A percentile compares a stretch with the other conserved stretches of the same genome.
Conservation (phyloP, 2,113 vertebrate genomes). For the Atherinomorus stipes region DNA sequence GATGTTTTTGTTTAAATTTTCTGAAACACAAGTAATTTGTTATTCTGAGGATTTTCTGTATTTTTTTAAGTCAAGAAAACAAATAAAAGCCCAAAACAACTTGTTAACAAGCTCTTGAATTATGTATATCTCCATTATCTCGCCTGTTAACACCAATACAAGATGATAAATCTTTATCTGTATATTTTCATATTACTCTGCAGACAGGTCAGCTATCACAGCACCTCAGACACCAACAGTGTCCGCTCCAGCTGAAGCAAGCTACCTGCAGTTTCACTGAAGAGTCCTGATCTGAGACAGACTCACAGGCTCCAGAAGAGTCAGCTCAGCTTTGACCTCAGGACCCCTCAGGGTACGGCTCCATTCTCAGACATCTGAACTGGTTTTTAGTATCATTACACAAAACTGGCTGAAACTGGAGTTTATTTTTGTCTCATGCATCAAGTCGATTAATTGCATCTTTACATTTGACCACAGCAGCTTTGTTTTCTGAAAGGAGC, state of each 20-base stretch:
- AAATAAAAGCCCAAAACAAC: constrained; percentile 12
- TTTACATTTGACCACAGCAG: neutral
- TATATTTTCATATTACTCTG: neutral
- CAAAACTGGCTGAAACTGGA: neutral
- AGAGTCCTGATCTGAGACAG: constrained; percentile 39
- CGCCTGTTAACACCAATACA: neutral
- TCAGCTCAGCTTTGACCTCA: constrained; percentile 52
- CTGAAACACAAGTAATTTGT: constrained; percentile 36
- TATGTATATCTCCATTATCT: neutral
- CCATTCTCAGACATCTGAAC: constrained; percentile 19
- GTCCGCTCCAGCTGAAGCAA: constrained; percentile 34
- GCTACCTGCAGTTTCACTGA: constrained; percentile 24
- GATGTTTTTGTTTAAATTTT: constrained; percentile 54
- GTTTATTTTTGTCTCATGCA: constrained; percentile 1
- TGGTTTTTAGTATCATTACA: constrained; percentile 23
- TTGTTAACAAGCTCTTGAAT: constrained; percentile 8
- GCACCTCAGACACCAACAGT: constrained; percentile 3
- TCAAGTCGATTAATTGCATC: constrained; percentile 13
- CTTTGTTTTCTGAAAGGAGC: neutral
- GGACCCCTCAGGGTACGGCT: constrained; percentile 48
- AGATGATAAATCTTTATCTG: neutral
- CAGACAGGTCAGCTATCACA: neutral
- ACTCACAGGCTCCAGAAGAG: constrained; percentile 64
- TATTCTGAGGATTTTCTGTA: constrained; percentile 25
- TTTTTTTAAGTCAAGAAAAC: constrained; percentile 14